Conservation (phyloP, 2,797 vertebrate species). For the Podargus strigoides region DNA sequence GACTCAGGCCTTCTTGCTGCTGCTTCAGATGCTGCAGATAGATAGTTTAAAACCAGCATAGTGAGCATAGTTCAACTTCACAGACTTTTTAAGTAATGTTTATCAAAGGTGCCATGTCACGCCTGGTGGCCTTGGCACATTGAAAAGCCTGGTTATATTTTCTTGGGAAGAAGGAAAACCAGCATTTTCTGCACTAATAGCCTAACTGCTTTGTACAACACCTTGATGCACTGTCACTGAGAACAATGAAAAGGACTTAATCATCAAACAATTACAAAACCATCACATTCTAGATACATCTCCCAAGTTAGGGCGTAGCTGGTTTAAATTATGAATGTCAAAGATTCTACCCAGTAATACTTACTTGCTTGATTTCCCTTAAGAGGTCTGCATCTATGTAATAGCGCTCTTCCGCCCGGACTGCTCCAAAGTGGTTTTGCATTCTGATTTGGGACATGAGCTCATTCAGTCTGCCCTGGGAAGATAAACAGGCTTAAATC, state of each 20-base stretch:
- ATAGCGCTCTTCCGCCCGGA: conserved; percentile 91
- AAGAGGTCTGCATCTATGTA: conserved; percentile 91
- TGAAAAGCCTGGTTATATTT: background rate
- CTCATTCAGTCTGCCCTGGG: conserved; percentile 94
- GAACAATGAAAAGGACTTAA: background rate
- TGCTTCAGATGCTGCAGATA: conserved; percentile 90
- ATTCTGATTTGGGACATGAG: conserved; percentile 98
- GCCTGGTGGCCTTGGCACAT: background rate
- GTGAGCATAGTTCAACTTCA: background rate
- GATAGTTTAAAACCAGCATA: background rate
- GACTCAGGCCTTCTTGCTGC: conserved; percentile 94
- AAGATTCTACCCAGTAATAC: background rate
- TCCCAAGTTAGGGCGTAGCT: background rate
- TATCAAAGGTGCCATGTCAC: background rate
- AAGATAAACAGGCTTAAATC: background rate
- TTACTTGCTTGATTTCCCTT: conserved; percentile 93
- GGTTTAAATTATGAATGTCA: background rate
- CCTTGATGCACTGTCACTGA: background rate
- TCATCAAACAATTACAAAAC: background rate
- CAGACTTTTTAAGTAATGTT: background rate
- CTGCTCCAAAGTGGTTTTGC: conserved; percentile 97
- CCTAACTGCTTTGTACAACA: background rate
- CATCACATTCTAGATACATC: fast-evolving
- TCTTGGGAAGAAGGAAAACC: background rate
- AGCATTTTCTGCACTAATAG: background rate